These are phyloP conservation scores for Carassius gibelio DNA, from an alignment of 2,113 vertebrate species.

Conservation along the genomic window DNA sequence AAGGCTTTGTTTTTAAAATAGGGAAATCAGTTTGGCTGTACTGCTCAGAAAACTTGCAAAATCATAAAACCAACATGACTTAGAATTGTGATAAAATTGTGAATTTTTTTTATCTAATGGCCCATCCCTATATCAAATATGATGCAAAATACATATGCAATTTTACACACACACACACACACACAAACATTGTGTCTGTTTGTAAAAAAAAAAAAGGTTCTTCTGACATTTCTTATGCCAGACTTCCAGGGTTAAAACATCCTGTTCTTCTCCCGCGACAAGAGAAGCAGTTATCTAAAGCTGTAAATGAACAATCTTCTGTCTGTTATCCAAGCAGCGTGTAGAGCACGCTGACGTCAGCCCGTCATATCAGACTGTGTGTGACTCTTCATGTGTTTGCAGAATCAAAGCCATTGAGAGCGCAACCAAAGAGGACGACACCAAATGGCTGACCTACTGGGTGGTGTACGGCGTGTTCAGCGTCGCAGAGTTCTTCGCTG, in stretches of 20 bases:
- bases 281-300: neutral
- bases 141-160: too few relatives aligned
- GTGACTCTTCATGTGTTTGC: conserved; percentile 50
- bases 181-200: too few relatives aligned
- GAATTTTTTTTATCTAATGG: too few relatives aligned
- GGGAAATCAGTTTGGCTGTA: too few relatives aligned
- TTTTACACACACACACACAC: too few relatives aligned
- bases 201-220: too few relatives aligned
- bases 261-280: neutral
- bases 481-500: conserved; percentile 93
- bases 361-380: neutral
- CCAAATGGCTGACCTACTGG: conserved; percentile 99
- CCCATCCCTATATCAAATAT: too few relatives aligned
- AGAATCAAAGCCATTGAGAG: conserved; percentile 99
- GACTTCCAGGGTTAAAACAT: neutral
- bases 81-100: too few relatives aligned
- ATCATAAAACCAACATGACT: too few relatives aligned
- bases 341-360: neutral
- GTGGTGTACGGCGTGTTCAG: conserved; percentile 97
- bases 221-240: neutral
- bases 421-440: conserved; percentile 93
- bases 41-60: too few relatives aligned
- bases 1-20: too few relatives aligned
- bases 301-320: neutral
- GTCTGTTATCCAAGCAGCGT: neutral